Evolutionary conservation across 2,797 vertebrate genomes (phyloP), one percentile per base, ranked within the genome.

Genomic region (Argyrosomus regius): DNA sequence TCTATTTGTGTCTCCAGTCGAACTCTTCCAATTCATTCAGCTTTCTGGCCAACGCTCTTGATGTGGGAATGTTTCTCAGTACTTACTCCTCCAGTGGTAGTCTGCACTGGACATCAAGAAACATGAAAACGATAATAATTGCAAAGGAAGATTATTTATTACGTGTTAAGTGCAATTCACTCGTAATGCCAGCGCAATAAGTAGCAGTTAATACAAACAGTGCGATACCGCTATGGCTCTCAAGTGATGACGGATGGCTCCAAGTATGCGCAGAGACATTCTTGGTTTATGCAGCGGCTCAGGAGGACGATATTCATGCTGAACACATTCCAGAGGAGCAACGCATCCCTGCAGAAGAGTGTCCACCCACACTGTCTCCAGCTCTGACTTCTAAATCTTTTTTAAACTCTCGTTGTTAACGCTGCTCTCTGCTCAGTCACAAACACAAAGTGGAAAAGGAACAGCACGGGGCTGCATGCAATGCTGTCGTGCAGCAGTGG

Each of bases 261-360:
- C 80, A 94, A 95, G 87, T 92, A 94, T 91, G 91, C 89, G 82
- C 86, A 81, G 84, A 94, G 94, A 94, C 90, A 92, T 94, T 95
- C 93, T 60, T 87, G 72, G 84, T 93, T 94, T 94, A 92, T 90
- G 88, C 92, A 94, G 83, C 78, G 92, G 88, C 95, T 94, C 95
- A 86, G 84, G 94, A 96, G 94, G 89, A 95, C 94, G 89, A 90
- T 83, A 80, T 91, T 93, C 93, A 90, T 83, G 91, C 92, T 92
- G 90, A 86, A 80, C 71, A 78, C 93, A 95, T 96, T 96, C 93
- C 94, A 93, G 88, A 92, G 86, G 78, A 86, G 87, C 87, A 90
- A 93, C 91, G 88, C 89, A 93, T 93, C 89, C 59, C 78, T 91
- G 88, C 90, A 87, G 83, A 89, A 78, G 68, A 88, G 73, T 71